These are phyloP conservation scores for Agraylea sexmaculata DNA, from an alignment of 1,140 invertebrate species.

Conservation along the genomic window DNA sequence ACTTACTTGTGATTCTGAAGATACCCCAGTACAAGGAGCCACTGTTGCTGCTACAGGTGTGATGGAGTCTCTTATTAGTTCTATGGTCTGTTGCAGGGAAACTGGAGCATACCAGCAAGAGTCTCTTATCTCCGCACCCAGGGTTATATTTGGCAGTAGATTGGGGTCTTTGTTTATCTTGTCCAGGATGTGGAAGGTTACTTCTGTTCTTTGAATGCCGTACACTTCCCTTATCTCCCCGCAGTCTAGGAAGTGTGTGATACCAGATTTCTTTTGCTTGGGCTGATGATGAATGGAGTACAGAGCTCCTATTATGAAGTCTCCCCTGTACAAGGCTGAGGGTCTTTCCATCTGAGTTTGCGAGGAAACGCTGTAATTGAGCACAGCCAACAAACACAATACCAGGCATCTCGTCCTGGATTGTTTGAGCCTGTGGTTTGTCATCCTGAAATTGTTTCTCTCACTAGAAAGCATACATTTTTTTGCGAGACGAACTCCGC, in stretches of 20 bases:
- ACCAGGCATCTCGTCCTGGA: too few species aligned
- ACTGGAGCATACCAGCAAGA: conserved; percentile 72
- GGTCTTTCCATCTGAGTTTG: conserved; percentile 13
- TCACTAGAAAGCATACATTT: too few species aligned
- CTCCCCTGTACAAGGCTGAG: conserved; percentile 45
- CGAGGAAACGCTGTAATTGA: background rate
- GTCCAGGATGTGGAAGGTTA: conserved; percentile 45
- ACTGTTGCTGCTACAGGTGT: conserved; percentile 26
- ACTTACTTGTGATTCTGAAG: conserved; percentile 20
- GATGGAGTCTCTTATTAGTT: conserved; percentile 61
- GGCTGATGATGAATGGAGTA: conserved; percentile 63
- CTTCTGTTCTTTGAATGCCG: conserved; percentile 68
- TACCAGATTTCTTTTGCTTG: conserved; percentile 37
- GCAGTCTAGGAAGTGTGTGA: conserved; percentile 38
- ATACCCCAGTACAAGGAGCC: conserved; percentile 17
- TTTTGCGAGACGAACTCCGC: background rate
- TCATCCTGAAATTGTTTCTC: too few species aligned
- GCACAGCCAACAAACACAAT: background rate
- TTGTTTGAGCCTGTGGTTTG: too few species aligned
- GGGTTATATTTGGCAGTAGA: conserved; percentile 43
- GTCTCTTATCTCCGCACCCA: conserved; percentile 69
- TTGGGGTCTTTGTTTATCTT: conserved; percentile 38
- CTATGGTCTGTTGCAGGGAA: conserved; percentile 65
- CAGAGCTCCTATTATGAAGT: conserved; percentile 61
- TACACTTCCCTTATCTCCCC: conserved; percentile 60